A percentile compares a stretch with the other conserved stretches of the same genome.
Conservation (phyloP, 2,797 vertebrate species). For the Gouania willdenowi region DNA sequence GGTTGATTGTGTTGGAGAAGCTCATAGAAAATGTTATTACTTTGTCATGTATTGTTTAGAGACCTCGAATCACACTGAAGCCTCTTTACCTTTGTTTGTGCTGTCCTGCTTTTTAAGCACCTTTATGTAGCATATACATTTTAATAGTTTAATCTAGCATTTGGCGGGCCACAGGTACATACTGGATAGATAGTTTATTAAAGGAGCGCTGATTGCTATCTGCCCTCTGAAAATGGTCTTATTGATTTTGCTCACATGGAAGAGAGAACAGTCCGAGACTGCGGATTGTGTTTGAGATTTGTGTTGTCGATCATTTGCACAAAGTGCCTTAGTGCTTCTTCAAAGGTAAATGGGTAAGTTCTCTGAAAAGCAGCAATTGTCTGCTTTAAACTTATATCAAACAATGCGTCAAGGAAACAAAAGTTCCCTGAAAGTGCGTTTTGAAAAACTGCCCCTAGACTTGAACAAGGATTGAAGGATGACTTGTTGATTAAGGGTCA, state of each 20-base stretch:
- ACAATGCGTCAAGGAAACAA: not conserved
- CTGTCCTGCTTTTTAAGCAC: constrained; percentile 23
- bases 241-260: constrained; percentile 66
- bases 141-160: constrained; percentile 66
- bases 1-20: constrained; percentile 3
- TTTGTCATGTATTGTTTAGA: too few relatives aligned
- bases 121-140: constrained; percentile 61
- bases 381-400: not conserved
- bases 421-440: not conserved
- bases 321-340: constrained; percentile 28
- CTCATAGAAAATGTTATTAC: too few relatives aligned
- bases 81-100: constrained; percentile 26
- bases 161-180: constrained; percentile 42
- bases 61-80: too few relatives aligned
- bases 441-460: too few relatives aligned
- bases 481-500: too few relatives aligned
- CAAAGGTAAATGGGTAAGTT: constrained; percentile 10
- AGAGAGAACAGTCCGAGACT: constrained; percentile 39
- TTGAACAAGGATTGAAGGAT: too few relatives aligned
- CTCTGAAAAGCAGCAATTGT: constrained; percentile 7
- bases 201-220: constrained; percentile 71
- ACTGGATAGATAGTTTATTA: constrained; percentile 73
- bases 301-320: constrained; percentile 46
- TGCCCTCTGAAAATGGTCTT: constrained; percentile 63
- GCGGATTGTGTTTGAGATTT: constrained; percentile 21